Base-by-base conservation (phyloP, 2,113 vertebrate genomes). In the Lota lota region DNA sequence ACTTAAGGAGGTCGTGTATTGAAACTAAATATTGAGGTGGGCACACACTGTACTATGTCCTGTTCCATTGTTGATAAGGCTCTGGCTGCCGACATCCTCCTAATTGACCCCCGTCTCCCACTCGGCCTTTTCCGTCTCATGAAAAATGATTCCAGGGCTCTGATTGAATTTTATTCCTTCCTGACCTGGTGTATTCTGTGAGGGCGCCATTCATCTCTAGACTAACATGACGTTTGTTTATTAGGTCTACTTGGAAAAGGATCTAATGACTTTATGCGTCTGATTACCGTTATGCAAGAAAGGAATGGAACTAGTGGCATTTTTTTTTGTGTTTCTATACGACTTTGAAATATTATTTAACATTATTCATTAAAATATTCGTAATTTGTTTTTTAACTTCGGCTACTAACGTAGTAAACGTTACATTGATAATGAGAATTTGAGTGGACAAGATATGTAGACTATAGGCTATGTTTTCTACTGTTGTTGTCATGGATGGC, bases 161-260 rank as follows among this genome's bases (percentile, higher is more conserved):
- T 87, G 94, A 93, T 94, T 94, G 93, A 93, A 93, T 93, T 94
- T 87, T 93, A 94, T 92, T 95, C 91, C 92, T 93, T 93, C 94
- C 93, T 94, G 95, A 93, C 90, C 92, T 87, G 85, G 88, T 89
- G 88, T 82, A 90, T 90, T 94, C 93, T 84, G 85, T 66, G 85
- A 88, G 89, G 88, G 86, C 90, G 89, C 91, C 92, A 96, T 97
- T 93, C 94, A 95, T 98, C 95, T 94, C 90, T 77, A 61, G 88
- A 79, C 93, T 95, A 95, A 95, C 93, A 83, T 84, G 94, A 95
- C 95, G 89, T 94, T 94, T 97, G 94, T 97, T 98, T 96, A 95
- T 92, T 91, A 73, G 79, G 69, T 67, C 75, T 74, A 88, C 89
- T 87, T 88, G 86, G 92, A 90, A 93, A 93, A 89, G 90, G 88